Base-by-base conservation (phyloP, 2,888 invertebrate genomes). In the Limnephilus marmoratus region DNA sequence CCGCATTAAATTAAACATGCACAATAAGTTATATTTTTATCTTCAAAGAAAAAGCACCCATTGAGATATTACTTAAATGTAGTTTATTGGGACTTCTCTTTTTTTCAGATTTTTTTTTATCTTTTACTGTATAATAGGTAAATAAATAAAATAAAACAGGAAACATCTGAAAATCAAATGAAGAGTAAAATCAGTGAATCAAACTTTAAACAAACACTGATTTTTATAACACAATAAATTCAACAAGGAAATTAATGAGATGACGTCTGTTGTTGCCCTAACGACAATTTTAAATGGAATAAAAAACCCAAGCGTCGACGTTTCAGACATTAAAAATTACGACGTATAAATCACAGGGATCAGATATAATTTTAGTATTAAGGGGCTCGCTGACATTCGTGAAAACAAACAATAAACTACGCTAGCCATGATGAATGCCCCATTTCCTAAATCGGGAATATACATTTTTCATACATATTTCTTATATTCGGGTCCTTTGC, bases 381-480 rank as follows among this genome's bases (percentile, higher is more conserved):
- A 91, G 87, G 91, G 81, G 91, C 37, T 15, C 49, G 91, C 86
- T 92, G 92, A 92, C 92, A 91, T 91, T 49, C 90, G 90, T 86
- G 90, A 90, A 90, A 68, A 82, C 91, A 82, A 91, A 90, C 86
- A 90, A 91, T 91, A 90, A 92, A 85, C 83, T 85, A 85, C 45
- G 49, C 85, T 49, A 81, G 83, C 41, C 45, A 91, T 92, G 92
- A 93, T 93, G 92, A 83, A 92, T 92, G 93, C 91, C 93, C 93
- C 90, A 92, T 93, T 91, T 93, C 90, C 88, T 86, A 87, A 91
- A 90, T 82, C 83, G 86, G 92, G 90, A 88, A 89, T 90, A 90
- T 87, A 45, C 91, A 93, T 93, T 90, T 92, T 91, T 93, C 93
- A 93, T 91, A 93, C 92, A 91, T 92, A 85, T 88, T 90, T 91